phyloP scores from a whole-genome alignment of 92 coral and sea anemone genomes.

The Bergia sp. region DNA sequence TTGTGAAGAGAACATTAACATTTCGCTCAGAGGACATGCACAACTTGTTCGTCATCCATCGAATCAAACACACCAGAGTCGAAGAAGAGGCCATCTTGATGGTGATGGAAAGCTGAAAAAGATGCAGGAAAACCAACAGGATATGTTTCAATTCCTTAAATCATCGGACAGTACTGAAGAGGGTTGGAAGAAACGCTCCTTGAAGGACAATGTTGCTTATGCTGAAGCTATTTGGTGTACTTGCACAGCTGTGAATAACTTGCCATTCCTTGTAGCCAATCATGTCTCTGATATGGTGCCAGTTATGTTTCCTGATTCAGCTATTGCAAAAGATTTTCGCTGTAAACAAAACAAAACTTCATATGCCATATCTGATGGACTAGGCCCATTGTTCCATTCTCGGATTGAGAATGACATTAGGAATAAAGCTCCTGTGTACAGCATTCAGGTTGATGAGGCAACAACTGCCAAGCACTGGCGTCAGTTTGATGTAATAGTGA shows the following conservation, averaged over 20 bases:
- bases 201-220: constrained; percentile 46
- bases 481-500: constrained; percentile 48
- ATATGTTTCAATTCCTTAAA: constrained; percentile 36
- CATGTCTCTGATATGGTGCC: constrained; percentile 48
- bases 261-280: constrained; percentile 46
- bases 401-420: constrained; percentile 49
- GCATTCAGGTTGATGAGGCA: constrained; percentile 50
- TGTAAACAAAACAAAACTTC: constrained; percentile 43
- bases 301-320: constrained; percentile 44
- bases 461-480: constrained; percentile 50
- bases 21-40: constrained; percentile 34
- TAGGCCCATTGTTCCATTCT: constrained; percentile 46
- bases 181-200: constrained; percentile 47
- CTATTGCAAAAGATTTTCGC: constrained; percentile 41
- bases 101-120: constrained; percentile 45
- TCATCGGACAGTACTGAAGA: constrained; percentile 38
- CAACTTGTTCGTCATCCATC: constrained; percentile 40
- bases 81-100: constrained; percentile 44
- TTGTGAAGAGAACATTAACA: constrained; percentile 33
- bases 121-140: constrained; percentile 47
- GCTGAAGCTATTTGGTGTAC: constrained; percentile 47
- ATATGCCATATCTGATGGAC: constrained; percentile 46
- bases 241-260: constrained; percentile 44
- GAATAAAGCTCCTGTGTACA: constrained; percentile 45
- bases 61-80: constrained; percentile 33